Percentiles rank a stretch among this genome's conserved stretches.
Conservation (phyloP, 2,113 vertebrate genomes). For the Erinaceus europaeus region DNA sequence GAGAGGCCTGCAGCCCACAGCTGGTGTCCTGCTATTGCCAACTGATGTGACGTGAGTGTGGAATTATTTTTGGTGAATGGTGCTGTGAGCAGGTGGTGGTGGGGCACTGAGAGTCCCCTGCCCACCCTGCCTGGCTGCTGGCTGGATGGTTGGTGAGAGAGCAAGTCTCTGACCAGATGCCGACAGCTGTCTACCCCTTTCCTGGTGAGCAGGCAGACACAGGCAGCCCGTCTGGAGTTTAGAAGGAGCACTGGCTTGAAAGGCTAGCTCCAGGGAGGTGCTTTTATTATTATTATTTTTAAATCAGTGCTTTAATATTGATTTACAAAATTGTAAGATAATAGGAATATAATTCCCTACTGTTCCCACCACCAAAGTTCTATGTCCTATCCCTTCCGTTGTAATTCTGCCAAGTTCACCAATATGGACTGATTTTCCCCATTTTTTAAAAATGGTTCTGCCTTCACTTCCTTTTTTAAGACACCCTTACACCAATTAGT, state of each 20-base stretch:
- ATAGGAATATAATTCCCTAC: no score
- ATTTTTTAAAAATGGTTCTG: no score
- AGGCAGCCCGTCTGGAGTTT: not conserved
- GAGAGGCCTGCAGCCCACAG: constrained; percentile 28
- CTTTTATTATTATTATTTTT: no score
- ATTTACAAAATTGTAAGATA: no score
- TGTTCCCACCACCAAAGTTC: no score
- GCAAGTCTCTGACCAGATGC: not conserved
- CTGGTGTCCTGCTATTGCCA: not conserved
- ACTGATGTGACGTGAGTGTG: not conserved
- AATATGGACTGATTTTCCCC: no score
- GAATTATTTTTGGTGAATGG: constrained; percentile 35
- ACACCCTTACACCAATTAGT: no score
- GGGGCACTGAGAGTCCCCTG: not conserved
- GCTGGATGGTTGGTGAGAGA: not conserved
- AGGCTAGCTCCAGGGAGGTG: not conserved
- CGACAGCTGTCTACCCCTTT: not conserved
- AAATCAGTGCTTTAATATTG: no score
- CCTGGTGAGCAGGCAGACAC: not conserved
- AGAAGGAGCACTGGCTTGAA: not conserved
- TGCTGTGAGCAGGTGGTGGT: constrained; percentile 7
- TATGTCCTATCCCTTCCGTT: no score
- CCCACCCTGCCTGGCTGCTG: not conserved
- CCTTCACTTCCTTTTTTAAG: no score
- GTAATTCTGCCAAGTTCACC: no score